A percentile compares a stretch with the other conserved stretches of the same genome.
Conservation (phyloP, 2,113 vertebrate genomes). For the Eurystomus gularis region DNA sequence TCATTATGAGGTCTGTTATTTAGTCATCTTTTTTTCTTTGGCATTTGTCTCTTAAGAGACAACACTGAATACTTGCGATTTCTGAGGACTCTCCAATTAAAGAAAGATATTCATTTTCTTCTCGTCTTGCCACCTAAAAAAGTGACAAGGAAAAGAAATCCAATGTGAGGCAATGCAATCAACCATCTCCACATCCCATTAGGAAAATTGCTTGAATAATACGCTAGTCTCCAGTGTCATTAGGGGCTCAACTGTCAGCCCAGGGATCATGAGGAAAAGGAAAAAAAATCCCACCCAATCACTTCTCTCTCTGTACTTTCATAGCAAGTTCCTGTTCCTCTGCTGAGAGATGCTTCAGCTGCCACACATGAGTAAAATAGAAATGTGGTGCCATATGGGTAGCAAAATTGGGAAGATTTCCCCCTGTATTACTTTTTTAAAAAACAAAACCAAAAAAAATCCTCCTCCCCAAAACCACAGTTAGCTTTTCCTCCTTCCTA, state of each 20-base stretch:
- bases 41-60: neutral
- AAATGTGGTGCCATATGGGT: neutral
- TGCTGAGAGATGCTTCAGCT: neutral
- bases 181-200: slow-evolving; percentile 7
- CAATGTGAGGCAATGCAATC: neutral
- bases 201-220: slow-evolving; percentile 62
- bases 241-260: slow-evolving; percentile 21
- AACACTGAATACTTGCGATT: neutral
- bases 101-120: neutral
- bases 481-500: neutral
- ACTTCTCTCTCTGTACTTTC: neutral
- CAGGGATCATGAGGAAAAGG: neutral
- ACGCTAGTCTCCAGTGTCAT: slow-evolving; percentile 5
- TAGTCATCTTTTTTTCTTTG: slow-evolving; percentile 18
- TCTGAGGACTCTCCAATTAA: slow-evolving; percentile 1
- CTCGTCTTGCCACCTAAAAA: neutral
- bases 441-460: neutral
- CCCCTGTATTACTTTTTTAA: neutral
- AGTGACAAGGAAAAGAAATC: slow-evolving; percentile 30
- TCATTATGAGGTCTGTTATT: slow-evolving; percentile 40
- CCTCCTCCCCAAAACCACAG: neutral
- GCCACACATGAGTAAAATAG: neutral
- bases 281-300: neutral
- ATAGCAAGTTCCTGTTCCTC: neutral
- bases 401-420: neutral